These are phyloP conservation scores for Panopea generosa DNA, from an alignment of 2,888 invertebrate genomes.

Conservation along the genomic window DNA sequence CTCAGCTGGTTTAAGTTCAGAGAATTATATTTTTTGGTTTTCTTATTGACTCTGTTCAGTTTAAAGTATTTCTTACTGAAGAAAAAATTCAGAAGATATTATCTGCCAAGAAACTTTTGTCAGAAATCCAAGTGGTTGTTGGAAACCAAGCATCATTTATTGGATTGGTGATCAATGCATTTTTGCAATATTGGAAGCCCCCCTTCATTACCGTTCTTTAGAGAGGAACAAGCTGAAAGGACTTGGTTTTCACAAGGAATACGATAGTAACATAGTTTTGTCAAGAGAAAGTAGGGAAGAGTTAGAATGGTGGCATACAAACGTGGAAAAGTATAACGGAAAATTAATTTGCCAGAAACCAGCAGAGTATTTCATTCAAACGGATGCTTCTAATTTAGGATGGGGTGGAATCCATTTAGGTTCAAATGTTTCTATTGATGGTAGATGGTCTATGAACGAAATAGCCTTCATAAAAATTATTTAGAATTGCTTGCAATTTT, in stretches of 20 bases:
- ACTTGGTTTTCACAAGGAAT: not conserved
- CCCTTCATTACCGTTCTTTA: conserved; percentile 37
- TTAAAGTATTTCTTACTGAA: not conserved
- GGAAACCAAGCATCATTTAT: conserved; percentile 33
- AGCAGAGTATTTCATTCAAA: conserved; percentile 5
- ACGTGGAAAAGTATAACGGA: conserved; percentile 40
- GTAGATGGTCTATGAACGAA: conserved; percentile 32
- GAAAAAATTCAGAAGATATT: not conserved
- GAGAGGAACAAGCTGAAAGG: conserved; percentile 36
- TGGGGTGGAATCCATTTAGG: conserved; percentile 9
- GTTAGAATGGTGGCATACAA: not conserved
- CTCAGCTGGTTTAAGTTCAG: no score
- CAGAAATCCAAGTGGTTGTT: not conserved
- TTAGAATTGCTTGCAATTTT: conserved; percentile 22
- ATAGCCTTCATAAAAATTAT: conserved; percentile 22
- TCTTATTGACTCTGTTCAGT: not conserved
- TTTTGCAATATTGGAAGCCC: conserved; percentile 38
- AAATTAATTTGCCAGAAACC: conserved; percentile 23
- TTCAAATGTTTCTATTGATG: conserved; percentile 7
- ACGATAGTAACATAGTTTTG: not conserved
- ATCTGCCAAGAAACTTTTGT: not conserved
- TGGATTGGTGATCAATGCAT: conserved; percentile 34
- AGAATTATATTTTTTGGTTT: no score
- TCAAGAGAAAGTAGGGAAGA: not conserved
- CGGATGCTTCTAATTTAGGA: conserved; percentile 37